Conservation (phyloP, 1,140 invertebrate species). For the Subanguina moxae region DNA sequence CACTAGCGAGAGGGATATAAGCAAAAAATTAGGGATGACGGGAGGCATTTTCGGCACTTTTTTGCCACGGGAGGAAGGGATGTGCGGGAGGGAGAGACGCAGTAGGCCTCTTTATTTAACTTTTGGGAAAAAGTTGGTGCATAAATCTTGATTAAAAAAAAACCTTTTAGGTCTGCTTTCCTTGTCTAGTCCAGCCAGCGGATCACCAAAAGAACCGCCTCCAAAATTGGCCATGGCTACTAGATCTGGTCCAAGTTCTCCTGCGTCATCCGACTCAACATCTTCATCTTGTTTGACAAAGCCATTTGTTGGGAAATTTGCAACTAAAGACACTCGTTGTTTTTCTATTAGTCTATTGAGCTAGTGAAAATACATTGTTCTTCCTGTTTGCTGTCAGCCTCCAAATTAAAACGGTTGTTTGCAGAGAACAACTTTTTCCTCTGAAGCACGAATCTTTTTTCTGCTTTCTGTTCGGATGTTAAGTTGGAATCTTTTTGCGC, state of each 20-base stretch:
- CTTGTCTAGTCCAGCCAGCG: neutral
- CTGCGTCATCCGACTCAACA: neutral
- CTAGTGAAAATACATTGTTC: no score
- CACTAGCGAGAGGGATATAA: no score
- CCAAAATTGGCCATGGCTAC: slow-evolving; percentile 13
- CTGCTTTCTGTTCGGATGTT: slow-evolving; percentile 3
- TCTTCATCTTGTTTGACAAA: neutral
- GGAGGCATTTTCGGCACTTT: no score
- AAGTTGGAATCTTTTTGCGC: neutral
- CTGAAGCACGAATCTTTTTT: slow-evolving; percentile 9
- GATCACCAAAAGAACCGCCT: slow-evolving; percentile 6
- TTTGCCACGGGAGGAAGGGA: no score
- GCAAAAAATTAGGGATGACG: no score
- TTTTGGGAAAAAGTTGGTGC: no score
- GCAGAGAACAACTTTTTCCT: neutral
- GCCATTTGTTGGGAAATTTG: no score
- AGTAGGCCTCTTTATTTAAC: no score
- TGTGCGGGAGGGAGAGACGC: no score
- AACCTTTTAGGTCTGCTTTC: neutral
- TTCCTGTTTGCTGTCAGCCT: neutral
- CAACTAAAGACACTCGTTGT: no score
- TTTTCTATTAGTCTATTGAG: no score
- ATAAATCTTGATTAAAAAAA: no score
- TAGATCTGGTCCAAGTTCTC: slow-evolving; percentile 7
- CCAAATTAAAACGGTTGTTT: slow-evolving; percentile 9